phyloP scores from a whole-genome alignment of 2,888 invertebrate species.

The Caenorhabditis auriculariae region DNA sequence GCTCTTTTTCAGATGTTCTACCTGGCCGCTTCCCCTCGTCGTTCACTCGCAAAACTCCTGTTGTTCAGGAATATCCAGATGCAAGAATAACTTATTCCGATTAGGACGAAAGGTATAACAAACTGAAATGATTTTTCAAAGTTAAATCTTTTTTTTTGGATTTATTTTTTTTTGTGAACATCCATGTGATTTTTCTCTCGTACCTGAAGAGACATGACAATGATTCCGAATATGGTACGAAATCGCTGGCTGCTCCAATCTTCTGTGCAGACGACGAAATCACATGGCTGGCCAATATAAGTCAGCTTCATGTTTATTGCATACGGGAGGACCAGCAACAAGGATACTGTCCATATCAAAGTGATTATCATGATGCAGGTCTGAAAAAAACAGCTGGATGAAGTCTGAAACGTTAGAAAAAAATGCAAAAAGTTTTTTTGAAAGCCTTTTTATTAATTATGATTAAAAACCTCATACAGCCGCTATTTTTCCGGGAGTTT shows the following conservation, averaged over 20 bases:
- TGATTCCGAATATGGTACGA: constrained; percentile 78
- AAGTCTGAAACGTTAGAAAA: too few species aligned
- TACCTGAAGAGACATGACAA: constrained; percentile 78
- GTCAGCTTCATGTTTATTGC: constrained; percentile 75
- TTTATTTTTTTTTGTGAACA: not conserved
- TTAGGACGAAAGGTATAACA: constrained; percentile 87
- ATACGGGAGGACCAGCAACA: constrained; percentile 86
- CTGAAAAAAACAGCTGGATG: too few species aligned
- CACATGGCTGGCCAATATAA: constrained; percentile 64
- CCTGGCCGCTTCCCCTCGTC: constrained; percentile 18
- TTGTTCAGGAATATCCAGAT: constrained; percentile 72
- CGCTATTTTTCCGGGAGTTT: too few species aligned
- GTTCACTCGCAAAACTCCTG: constrained; percentile 20
- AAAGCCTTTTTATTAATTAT: too few species aligned
- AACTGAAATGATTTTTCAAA: constrained; percentile 70
- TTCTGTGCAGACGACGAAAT: constrained; percentile 69
- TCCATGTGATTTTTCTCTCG: not conserved
- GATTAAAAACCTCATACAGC: too few species aligned
- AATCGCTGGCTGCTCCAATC: constrained; percentile 80
- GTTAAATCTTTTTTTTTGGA: not conserved
- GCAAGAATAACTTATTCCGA: constrained; percentile 88
- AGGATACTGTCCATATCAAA: constrained; percentile 85
- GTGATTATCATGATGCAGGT: constrained; percentile 76
- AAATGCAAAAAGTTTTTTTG: too few species aligned
- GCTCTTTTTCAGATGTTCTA: not conserved